Evolutionary conservation across 2,113 vertebrate genomes (phyloP).

Genomic region (Corythaeola cristata): DNA sequence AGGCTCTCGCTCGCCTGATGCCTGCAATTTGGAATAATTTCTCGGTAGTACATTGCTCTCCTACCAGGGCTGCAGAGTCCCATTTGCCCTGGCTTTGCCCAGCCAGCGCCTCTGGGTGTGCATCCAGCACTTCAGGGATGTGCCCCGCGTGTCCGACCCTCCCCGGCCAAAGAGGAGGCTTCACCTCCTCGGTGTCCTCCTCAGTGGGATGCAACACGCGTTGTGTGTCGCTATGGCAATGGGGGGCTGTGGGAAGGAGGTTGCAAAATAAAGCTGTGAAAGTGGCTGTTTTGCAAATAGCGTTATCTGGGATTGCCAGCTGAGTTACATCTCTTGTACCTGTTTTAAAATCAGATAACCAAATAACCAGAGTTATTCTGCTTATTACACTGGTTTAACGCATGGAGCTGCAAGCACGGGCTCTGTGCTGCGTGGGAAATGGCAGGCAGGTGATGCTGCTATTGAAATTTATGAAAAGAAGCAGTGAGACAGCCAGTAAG

Average conservation of each 20-base stretch:
- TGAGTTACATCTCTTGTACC: background rate
- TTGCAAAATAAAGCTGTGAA: background rate
- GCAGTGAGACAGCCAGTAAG: background rate
- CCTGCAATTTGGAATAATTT: background rate
- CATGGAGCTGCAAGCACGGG: background rate
- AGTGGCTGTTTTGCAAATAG: background rate
- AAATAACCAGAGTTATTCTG: background rate
- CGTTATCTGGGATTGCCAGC: background rate
- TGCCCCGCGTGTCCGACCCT: fast-evolving
- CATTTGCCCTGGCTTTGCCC: background rate
- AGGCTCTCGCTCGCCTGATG: background rate
- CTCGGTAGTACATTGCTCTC: background rate
- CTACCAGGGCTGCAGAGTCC: background rate
- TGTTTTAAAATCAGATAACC: background rate
- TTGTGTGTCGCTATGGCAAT: background rate
- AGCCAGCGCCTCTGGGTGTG: background rate
- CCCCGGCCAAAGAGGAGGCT: background rate
- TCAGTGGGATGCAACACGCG: fast-evolving
- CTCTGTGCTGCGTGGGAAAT: background rate
- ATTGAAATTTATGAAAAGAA: background rate
- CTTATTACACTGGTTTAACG: background rate
- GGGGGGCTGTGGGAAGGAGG: background rate
- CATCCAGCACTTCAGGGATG: fast-evolving
- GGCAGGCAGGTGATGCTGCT: conserved; percentile 16
- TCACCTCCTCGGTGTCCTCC: background rate